A percentile compares a stretch with the other conserved stretches of the same genome.
phyloP scores from a whole-genome alignment of 1,140 invertebrate species.

The Trichonephila inaurata region DNA sequence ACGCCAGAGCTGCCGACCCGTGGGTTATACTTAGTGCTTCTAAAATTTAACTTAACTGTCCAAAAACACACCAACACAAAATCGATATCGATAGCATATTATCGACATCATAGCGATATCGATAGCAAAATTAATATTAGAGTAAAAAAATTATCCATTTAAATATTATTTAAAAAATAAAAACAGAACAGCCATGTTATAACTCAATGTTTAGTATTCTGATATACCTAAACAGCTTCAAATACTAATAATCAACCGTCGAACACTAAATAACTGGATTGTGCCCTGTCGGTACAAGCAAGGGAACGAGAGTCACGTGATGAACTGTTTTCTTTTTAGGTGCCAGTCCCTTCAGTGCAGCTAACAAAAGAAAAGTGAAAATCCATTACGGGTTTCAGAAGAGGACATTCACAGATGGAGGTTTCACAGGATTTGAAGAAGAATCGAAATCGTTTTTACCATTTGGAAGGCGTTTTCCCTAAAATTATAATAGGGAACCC shows the following conservation, averaged over 20 bases:
- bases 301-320: not conserved
- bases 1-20: too few relatives aligned
- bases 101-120: too few relatives aligned
- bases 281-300: too few relatives aligned
- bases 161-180: too few relatives aligned
- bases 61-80: too few relatives aligned
- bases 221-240: not conserved
- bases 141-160: too few relatives aligned
- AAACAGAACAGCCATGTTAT: too few relatives aligned
- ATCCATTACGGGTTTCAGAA: slow-evolving; percentile 46
- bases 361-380: slow-evolving; percentile 36
- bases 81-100: too few relatives aligned
- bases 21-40: too few relatives aligned
- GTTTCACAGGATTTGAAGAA: slow-evolving; percentile 45
- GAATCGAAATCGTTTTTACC: slow-evolving; percentile 58
- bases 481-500: slow-evolving; percentile 62
- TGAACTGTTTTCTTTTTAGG: slow-evolving; percentile 30
- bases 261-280: not conserved
- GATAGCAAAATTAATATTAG: too few relatives aligned
- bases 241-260: not conserved
- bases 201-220: too few relatives aligned
- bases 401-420: slow-evolving; percentile 52
- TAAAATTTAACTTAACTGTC: too few relatives aligned
- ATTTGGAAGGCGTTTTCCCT: slow-evolving; percentile 4
- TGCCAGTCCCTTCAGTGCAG: not conserved